phyloP scores from a whole-genome alignment of 1,140 invertebrate species.

The Latrodectus geometricus region DNA sequence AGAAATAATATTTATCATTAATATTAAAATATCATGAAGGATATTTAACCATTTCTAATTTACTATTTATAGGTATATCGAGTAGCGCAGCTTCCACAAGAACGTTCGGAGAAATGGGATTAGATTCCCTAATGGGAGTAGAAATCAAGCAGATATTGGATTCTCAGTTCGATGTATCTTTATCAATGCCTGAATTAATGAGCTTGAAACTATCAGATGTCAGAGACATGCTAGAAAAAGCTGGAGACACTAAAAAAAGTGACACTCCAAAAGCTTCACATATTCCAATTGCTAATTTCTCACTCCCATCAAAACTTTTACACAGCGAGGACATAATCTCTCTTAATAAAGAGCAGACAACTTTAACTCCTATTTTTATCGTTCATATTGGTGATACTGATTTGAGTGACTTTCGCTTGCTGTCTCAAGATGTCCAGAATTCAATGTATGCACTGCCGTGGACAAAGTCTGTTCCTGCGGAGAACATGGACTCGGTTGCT shows the following conservation, averaged over 20 bases:
- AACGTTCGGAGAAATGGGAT: constrained; percentile 90
- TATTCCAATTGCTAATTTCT: not conserved
- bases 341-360: not conserved
- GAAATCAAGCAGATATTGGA: constrained; percentile 97
- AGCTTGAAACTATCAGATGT: constrained; percentile 81
- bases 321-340: not conserved
- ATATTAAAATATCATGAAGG: too few species aligned
- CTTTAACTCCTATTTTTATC: not conserved
- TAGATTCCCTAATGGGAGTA: constrained; percentile 97
- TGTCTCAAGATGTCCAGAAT: not conserved
- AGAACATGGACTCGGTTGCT: not conserved
- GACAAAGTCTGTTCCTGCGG: not conserved
- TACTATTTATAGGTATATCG: too few species aligned
- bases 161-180: constrained; percentile 86
- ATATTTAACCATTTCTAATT: too few species aligned
- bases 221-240: constrained; percentile 65
- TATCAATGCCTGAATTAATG: constrained; percentile 90
- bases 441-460: not conserved
- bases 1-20: too few species aligned
- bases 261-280: not conserved
- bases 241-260: not conserved
- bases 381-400: not conserved
- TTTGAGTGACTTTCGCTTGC: not conserved
- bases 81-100: not conserved
- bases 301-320: not conserved